Conservation (phyloP, 2,797 vertebrate species). For the Falco peregrinus region DNA sequence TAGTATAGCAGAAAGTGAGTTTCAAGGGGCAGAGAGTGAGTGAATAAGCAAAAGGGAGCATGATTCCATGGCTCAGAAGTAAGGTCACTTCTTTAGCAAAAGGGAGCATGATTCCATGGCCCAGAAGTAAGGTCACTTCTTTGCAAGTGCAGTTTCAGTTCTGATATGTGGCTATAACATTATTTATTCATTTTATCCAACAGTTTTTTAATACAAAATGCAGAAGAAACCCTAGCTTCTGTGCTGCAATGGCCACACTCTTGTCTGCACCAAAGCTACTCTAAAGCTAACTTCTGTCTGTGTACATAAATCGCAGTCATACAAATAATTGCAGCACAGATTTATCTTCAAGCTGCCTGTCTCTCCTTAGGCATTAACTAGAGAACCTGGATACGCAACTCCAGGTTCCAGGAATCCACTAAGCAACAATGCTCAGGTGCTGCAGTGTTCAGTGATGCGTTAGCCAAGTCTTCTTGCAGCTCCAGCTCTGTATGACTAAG, state of each 20-base stretch:
- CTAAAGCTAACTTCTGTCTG: background rate
- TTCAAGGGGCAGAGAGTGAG: background rate
- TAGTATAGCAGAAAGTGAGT: background rate
- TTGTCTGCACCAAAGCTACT: background rate
- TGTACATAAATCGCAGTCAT: background rate
- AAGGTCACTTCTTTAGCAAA: background rate
- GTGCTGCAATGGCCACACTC: rapidly evolving
- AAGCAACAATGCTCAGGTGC: background rate
- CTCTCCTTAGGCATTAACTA: background rate
- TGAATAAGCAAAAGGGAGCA: background rate
- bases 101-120: background rate
- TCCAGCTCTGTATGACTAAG: background rate
- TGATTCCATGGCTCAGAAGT: background rate
- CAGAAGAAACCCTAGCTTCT: background rate
- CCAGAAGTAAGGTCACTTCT: background rate
- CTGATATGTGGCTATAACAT: background rate
- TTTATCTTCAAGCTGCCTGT: background rate
- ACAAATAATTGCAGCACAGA: background rate
- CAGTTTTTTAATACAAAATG: background rate
- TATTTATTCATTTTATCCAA: background rate
- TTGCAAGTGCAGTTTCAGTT: background rate
- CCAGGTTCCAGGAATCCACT: background rate
- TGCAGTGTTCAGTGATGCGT: background rate
- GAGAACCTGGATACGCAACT: background rate
- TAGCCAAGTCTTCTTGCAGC: background rate